phyloP scores from a whole-genome alignment of 2,113 vertebrate species.

The Campylomormyrus tamandua region DNA sequence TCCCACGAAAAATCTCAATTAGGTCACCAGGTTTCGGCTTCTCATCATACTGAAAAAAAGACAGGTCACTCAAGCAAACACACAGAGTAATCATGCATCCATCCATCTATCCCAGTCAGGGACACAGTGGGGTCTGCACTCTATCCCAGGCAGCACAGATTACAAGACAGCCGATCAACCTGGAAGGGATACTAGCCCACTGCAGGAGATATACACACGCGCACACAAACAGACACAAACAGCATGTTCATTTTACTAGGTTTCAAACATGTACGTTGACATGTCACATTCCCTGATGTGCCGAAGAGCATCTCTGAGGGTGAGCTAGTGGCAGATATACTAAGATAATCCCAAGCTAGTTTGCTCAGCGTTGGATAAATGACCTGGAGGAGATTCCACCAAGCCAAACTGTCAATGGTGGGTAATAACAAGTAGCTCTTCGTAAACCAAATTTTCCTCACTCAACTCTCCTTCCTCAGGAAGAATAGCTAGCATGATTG shows the following conservation, averaged over 20 bases:
- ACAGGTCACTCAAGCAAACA: neutral
- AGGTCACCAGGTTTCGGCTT: constrained; percentile 68
- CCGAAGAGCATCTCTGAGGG: too few relatives aligned
- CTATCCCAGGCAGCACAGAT: neutral
- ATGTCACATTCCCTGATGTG: too few relatives aligned
- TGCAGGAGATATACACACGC: neutral
- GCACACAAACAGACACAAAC: neutral
- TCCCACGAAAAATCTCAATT: constrained; percentile 69
- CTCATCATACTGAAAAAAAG: constrained; percentile 41
- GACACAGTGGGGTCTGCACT: neutral
- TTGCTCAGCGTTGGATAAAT: neutral
- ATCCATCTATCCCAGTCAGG: neutral
- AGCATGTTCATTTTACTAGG: neutral
- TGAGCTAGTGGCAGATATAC: too few relatives aligned
- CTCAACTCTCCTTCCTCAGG: too few relatives aligned
- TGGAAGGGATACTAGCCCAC: neutral
- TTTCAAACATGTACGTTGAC: too few relatives aligned
- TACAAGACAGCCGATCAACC: neutral
- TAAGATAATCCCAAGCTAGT: neutral
- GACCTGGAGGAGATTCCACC: neutral
- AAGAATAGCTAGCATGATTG: too few relatives aligned
- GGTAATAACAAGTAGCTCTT: too few relatives aligned
- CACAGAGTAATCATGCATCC: neutral
- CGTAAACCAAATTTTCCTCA: too few relatives aligned
- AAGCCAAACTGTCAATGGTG: too few relatives aligned